Evolutionary conservation across 2,888 invertebrate genomes (phyloP).

Genomic region (Eupelmus urozonus): DNA sequence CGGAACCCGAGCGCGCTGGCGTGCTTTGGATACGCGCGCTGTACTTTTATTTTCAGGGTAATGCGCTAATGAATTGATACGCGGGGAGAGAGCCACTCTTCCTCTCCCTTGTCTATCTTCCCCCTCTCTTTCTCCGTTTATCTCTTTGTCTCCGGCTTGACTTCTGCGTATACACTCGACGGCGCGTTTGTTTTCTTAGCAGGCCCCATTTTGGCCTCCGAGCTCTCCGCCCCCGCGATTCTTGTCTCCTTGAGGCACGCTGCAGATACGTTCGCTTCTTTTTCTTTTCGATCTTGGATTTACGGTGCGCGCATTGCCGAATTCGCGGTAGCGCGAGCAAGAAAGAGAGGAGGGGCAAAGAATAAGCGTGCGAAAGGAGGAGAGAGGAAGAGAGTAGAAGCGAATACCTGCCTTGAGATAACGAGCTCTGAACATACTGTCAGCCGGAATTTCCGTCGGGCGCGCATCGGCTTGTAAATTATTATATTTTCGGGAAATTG

Average conservation of each 20-base stretch:
- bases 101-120: slow-evolving; percentile 40
- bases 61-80: slow-evolving; percentile 75
- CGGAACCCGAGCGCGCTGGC: background rate
- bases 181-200: slow-evolving; percentile 2
- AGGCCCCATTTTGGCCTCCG: slow-evolving; percentile 18
- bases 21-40: slow-evolving; percentile 40
- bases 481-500: slow-evolving; percentile 51
- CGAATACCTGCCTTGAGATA: slow-evolving; percentile 30
- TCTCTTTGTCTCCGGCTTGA: slow-evolving; percentile 14
- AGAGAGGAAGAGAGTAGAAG: slow-evolving; percentile 11
- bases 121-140: slow-evolving; percentile 19
- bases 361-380: background rate
- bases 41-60: slow-evolving; percentile 71
- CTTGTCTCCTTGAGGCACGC: too few species aligned
- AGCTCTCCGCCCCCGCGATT: too few species aligned
- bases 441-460: slow-evolving; percentile 38
- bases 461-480: slow-evolving; percentile 47
- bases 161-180: too few species aligned
- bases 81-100: slow-evolving; percentile 62
- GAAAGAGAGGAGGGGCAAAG: slow-evolving; percentile 9
- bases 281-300: background rate
- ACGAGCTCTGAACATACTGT: slow-evolving; percentile 53
- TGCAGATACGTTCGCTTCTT: background rate
- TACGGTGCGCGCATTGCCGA: background rate
- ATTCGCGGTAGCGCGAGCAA: background rate